Base-by-base conservation (phyloP, 2,888 invertebrate species). In the Marronus borbonicus region DNA sequence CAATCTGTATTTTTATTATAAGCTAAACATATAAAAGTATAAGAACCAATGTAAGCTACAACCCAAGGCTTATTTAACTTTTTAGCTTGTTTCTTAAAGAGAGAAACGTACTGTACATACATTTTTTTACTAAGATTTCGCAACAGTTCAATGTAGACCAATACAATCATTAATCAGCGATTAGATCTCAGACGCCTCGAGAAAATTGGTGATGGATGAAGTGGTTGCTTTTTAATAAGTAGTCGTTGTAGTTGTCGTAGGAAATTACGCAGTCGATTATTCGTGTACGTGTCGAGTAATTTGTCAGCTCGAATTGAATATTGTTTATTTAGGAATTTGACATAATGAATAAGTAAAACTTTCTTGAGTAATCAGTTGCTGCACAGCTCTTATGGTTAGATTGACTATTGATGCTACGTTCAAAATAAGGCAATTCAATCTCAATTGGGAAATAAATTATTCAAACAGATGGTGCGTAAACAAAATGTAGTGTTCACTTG, bases 241-340 rank as follows among this genome's bases (percentile, higher is more conserved):
- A 72, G 72, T 72, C 39, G 72, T 31, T 52, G 69, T 58, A 58
- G 20, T 58, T 72, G 72, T 72, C 72, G 60, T 58, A 72, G 72
- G 72, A 72, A 58, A 72, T 72, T 72, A 72, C 72, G 72, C 58
- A 72, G 72, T 72, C 58, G 58, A 72, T 72, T 72, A 72, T 72
- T 72, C 72, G 72, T 72, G 72, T 72, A 72, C 58, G 72, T 72
- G 58, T 72, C 72, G 50, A n/a, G 72, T 72, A 72, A 72, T 72
- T 72, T 72, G 72, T 72, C 72, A 72, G 58, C 36, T 58, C 20
- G 39, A 72, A 72, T 72, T 72, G 39, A 55, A 72, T 39, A 72
- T 58, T 55, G 58, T 58, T 39, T 58, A 39, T 72, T 72, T 58
- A 58, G 58, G 39, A 72, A 39, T 20, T 31, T 72, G 72, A 72